These are phyloP conservation scores for Halichondria panicea DNA, from an alignment of 37 sponge, comb jelly and placozoan species.

Conservation along the genomic window DNA sequence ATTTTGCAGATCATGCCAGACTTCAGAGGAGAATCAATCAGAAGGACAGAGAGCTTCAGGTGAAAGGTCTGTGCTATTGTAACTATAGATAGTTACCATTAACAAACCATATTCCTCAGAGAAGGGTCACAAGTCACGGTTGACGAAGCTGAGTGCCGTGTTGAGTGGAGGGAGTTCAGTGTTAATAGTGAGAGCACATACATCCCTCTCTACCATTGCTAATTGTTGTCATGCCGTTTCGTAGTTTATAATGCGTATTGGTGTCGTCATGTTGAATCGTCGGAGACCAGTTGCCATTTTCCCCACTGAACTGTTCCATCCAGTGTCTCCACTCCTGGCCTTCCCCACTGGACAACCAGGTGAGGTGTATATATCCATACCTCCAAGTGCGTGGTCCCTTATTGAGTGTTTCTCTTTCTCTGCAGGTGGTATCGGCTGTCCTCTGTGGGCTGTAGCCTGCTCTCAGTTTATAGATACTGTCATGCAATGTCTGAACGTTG, in stretches of 20 bases:
- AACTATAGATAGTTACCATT: too few relatives aligned
- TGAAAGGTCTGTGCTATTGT: constrained; percentile 13
- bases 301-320: constrained; percentile 17
- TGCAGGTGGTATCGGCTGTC: too few relatives aligned
- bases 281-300: constrained; percentile 6
- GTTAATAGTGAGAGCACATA: neutral
- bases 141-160: neutral
- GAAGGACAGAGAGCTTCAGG: constrained; percentile 13
- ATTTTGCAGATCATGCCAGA: constrained; percentile 50
- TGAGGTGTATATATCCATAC: too few relatives aligned
- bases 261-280: constrained; percentile 1
- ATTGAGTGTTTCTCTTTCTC: too few relatives aligned
- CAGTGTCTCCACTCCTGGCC: constrained; percentile 9
- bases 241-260: constrained; percentile 8
- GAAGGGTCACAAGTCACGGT: neutral
- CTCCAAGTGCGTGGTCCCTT: too few relatives aligned
- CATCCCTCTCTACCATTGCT: too few relatives aligned
- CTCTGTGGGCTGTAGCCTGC: too few relatives aligned
- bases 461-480: too few relatives aligned
- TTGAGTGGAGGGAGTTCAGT: neutral
- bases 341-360: constrained; percentile 48
- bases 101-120: too few relatives aligned
- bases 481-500: too few relatives aligned
- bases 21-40: constrained; percentile 24
- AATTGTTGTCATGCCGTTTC: too few relatives aligned